Evolutionary conservation across 2,113 vertebrate species (phyloP), one percentile per base, ranked within the genome.

Genomic region (Brevimyrus niger): DNA sequence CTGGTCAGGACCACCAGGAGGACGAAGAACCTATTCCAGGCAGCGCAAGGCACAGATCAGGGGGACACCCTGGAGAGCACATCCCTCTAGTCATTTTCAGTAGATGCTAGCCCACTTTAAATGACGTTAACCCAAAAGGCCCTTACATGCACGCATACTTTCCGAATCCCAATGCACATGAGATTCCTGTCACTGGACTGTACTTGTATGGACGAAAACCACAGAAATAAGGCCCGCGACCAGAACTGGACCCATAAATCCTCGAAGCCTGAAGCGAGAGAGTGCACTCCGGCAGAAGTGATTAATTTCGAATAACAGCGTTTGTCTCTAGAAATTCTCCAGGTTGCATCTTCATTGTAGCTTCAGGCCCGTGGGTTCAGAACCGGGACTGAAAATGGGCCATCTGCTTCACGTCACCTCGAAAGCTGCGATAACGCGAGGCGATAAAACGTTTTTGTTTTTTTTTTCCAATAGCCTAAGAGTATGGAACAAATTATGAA

Each of bases 401-500:
- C 84, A 87, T 90, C 85, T 90, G 85, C 27, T 87, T 38, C 47
- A 87, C 3, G 21, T 47, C 61, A 90, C 83, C 84, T 90, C 21
- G 35, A 86, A 90, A 87, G 21, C 82, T 46, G 38, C 10, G 82
- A 84, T 76, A 73, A 47, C 73, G 27, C 48, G 31, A 90, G 61
- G 88, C 69, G 47, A 87, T 87, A 73, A 80, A 85, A 89, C 69
- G n/a, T n/a, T n/a, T n/a, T n/a, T n/a, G n/a, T n/a, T n/a, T n/a
- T n/a, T 80, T 42, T 61, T 53, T 65, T 85, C 17, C 7, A 69
- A 69, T 38, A 65, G 82, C 55, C 46, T 19, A 46, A 31, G 53
- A 76, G 85, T 44, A 87, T 80, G 47, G 85, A 87, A 80, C 65
- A 53, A 19, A 90, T 90, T 87, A 89, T 73, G 19, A 50, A 85